Conservation (phyloP, 2,797 vertebrate species). For the Tadarida brasiliensis region DNA sequence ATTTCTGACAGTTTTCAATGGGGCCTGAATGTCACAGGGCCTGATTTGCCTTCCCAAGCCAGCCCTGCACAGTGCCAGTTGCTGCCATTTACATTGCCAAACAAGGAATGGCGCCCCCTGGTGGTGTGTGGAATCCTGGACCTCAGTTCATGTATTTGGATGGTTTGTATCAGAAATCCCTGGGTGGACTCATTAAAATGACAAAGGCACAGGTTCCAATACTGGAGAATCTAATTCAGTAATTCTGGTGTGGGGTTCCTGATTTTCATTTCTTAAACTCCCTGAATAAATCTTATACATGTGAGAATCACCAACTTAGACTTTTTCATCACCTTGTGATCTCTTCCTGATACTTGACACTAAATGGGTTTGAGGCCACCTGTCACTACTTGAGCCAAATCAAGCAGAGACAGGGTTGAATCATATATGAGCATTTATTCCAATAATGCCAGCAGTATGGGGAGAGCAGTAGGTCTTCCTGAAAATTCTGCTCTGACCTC, state of each 20-base stretch:
- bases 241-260: not conserved
- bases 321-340: not conserved
- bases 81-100: rapidly evolving
- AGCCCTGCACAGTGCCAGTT: not conserved
- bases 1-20: not conserved
- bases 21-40: not conserved
- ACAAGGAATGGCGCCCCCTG: not conserved
- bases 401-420: no score
- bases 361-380: no score
- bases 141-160: not conserved
- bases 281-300: not conserved
- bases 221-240: not conserved
- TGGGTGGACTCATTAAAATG: not conserved
- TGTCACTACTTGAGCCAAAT: no score
- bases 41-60: not conserved
- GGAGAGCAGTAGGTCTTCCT: no score
- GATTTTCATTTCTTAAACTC: not conserved
- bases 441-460: no score
- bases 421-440: no score
- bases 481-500: no score
- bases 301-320: not conserved
- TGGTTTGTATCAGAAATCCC: not conserved
- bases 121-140: not conserved
- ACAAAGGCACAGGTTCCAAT: not conserved
- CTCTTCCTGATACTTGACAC: not conserved